These are phyloP conservation scores for Lonchura striata DNA, from an alignment of 2,113 vertebrate species.

Conservation along the genomic window DNA sequence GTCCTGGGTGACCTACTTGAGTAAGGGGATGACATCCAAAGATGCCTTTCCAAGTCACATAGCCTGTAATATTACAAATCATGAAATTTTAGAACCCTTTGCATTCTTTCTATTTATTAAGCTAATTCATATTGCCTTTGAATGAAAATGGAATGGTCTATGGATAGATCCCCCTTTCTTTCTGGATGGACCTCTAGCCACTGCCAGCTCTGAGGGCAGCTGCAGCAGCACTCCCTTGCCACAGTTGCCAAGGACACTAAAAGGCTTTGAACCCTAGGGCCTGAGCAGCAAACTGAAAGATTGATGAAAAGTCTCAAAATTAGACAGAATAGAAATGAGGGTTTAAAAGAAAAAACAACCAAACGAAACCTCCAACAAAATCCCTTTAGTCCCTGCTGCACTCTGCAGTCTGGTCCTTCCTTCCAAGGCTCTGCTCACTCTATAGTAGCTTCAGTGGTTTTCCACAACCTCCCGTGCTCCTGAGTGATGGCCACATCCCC, in stretches of 20 bases:
- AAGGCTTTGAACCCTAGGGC: neutral
- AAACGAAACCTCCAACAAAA: neutral
- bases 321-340: neutral
- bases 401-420: neutral
- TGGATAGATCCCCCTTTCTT: neutral
- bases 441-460: neutral
- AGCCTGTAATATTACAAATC: neutral
- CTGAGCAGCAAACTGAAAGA: neutral
- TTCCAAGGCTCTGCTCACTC: neutral
- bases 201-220: neutral
- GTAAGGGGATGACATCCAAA: neutral
- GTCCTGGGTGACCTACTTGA: neutral
- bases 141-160: neutral
- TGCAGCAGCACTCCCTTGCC: neutral
- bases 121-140: neutral
- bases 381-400: neutral
- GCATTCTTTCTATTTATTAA: neutral
- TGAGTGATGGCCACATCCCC: fast-evolving
- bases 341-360: neutral
- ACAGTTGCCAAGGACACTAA: neutral
- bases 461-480: neutral
- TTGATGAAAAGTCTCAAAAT: neutral
- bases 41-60: neutral
- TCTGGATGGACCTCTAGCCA: neutral
- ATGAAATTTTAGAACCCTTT: neutral